Base-by-base conservation (phyloP, 2,888 invertebrate genomes). In the Drosophila cracens region DNA sequence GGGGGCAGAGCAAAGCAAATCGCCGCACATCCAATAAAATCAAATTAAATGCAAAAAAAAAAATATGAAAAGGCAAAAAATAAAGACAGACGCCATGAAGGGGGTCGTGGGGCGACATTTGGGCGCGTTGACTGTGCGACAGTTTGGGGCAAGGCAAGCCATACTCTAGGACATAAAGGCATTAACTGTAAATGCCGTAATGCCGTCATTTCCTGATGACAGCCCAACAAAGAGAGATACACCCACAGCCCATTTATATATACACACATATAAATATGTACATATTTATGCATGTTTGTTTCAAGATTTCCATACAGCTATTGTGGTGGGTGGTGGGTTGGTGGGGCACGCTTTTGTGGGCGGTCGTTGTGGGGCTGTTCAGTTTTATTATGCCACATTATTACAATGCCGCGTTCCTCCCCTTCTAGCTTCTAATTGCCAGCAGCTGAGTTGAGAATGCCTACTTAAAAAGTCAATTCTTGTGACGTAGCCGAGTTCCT, bases 181-280 rank as follows among this genome's bases (percentile, higher is more conserved):
- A 89, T 87, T 89, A 89, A 79, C 89, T 87, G 84, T 89, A 89
- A 88, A 88, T 82, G 85, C 84, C 73, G 70, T 88, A 86, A 88
- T 88, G 81, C 84, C 87, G 83, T 89, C 87, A 87, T 87, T 87
- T 89, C 83, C 89, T 76, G 85, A 74, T 87, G 87, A 83, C 87
- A 85, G 83, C 59, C 31, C 51, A 70, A 74, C 76, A 75, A 82
- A 79, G 56, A 74, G 54, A 73, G 53, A 54, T 62, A 72, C 68
- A 52, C 69, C 76, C 57, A 71, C 59, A 67, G 29, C n/a, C 16
- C 27, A 49, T 49, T 49, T 49, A 27, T 11, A 70, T 10, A 70
- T 60, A 27, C 16, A 25, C 33, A 27, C 16, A 27, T 27, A 48
- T 27, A 48, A 48, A 27, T 48, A 27, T 49, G 27, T 29, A 51